Conservation (phyloP, 1,140 invertebrate species). For the Belonocnema kinseyi region DNA sequence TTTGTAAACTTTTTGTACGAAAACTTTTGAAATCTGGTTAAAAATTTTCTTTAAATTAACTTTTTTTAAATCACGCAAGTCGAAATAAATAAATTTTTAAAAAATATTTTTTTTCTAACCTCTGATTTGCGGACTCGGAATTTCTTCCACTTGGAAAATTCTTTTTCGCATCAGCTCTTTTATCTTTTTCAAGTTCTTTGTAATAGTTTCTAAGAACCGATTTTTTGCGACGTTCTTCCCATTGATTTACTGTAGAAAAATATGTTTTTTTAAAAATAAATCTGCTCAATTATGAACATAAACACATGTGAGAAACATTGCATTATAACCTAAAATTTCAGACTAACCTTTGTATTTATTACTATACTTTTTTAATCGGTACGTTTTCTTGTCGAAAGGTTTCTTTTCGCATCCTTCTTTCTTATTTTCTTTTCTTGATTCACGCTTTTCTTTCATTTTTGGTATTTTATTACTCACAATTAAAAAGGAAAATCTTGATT, state of each 20-base stretch:
- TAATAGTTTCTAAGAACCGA: conserved; percentile 75
- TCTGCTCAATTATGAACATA: conserved; percentile 23
- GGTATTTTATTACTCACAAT: neutral
- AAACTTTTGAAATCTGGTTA: too few species aligned
- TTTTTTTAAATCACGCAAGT: too few species aligned
- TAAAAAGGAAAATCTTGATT: neutral
- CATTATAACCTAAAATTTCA: conserved; percentile 51
- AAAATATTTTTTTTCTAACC: neutral
- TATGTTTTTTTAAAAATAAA: too few species aligned
- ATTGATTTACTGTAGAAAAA: conserved; percentile 75
- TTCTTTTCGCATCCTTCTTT: conserved; percentile 59
- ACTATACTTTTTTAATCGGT: conserved; percentile 81
- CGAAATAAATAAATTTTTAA: too few species aligned
- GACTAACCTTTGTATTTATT: conserved; percentile 79
- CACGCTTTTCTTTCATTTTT: conserved; percentile 21
- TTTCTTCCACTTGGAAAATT: conserved; percentile 22
- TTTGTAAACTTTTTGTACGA: too few species aligned
- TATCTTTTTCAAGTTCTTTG: conserved; percentile 76
- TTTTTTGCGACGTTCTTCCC: conserved; percentile 80
- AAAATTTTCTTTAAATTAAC: too few species aligned
- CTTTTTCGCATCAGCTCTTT: conserved; percentile 40
- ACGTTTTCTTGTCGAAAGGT: conserved; percentile 81
- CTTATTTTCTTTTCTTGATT: conserved; percentile 28
- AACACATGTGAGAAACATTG: conserved; percentile 7
- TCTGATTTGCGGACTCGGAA: neutral